Base-by-base conservation (phyloP, 2,888 invertebrate species). In the Marasmarcha lunaedactyla region DNA sequence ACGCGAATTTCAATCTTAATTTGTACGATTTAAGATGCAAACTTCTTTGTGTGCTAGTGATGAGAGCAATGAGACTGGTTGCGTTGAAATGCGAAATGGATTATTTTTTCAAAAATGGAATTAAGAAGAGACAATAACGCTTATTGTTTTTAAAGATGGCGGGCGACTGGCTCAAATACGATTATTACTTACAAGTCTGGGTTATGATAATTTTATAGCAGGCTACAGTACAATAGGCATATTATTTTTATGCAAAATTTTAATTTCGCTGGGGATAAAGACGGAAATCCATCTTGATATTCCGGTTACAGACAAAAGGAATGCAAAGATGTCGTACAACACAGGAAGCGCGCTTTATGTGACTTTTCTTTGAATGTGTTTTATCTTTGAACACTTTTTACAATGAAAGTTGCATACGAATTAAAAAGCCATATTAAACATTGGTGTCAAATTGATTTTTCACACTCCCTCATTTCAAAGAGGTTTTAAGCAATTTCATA, bases 101-200 rank as follows among this genome's bases (percentile, higher is more conserved):
- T 79, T 79, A 77, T 79, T 83, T 81, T 83, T 79, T 79, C 72
- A 78, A 81, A 83, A 81, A 83, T 78, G 79, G 79, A 77, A 81
- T 81, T 78, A 79, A 77, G 77, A 72, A 76, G 74, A 78, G 79
- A 83, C 79, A 83, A 81, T 79, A 83, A 79, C 73, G 77, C 63
- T 74, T 74, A 79, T 83, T 83, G 81, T 79, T 76, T 72, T 74
- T 72, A 74, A 81, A 79, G 72, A 83, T 81, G 79, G 79, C 78
- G 71, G 71, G 59, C 58, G 66, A 55, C 63, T 57, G 57, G 62
- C 55, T 69, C 70, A 71, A 74, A 76, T 77, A 71, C 68, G 71
- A 71, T 76, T 76, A 76, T 71, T 73, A 68, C 65, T 71, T 61
- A 60, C 63, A 59, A 59, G 64, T 59, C 59, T 60, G 62, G 59